Conservation (phyloP, 2,797 vertebrate genomes). For the Zalophus californianus region DNA sequence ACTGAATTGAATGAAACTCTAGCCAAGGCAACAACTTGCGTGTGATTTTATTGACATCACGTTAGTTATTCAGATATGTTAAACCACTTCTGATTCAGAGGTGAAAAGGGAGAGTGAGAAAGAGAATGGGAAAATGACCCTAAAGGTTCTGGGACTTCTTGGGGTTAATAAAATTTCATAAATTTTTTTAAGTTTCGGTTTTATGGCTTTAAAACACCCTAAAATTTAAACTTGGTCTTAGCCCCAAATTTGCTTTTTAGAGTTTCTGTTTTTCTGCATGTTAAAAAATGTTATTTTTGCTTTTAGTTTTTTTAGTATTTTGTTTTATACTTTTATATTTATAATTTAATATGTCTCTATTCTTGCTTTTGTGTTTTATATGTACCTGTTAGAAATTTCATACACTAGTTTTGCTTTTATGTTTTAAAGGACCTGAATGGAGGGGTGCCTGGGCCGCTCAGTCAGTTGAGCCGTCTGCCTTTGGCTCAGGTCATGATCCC, state of each 20-base stretch:
- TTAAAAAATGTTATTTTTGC: not conserved
- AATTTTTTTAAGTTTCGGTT: not conserved
- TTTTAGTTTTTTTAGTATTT: not conserved
- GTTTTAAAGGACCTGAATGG: not conserved
- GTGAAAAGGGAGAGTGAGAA: not conserved
- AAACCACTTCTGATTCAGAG: not conserved
- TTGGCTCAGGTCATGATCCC: not conserved
- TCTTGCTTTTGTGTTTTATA: not conserved
- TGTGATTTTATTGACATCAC: not conserved
- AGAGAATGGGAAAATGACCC: not conserved
- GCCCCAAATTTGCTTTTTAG: not conserved
- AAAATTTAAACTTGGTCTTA: not conserved
- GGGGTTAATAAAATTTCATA: not conserved
- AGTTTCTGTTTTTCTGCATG: not conserved
- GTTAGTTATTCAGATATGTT: not conserved
- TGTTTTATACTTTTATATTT: not conserved
- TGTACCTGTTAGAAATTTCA: not conserved
- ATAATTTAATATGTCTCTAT: not conserved
- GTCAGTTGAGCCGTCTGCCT: not conserved
- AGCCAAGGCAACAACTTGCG: not conserved
- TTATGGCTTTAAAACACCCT: not conserved
- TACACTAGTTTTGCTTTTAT: not conserved
- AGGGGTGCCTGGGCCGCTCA: not conserved
- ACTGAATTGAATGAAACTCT: not conserved
- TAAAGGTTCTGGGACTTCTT: not conserved